Conservation (phyloP, 2,113 vertebrate species). For the Hippopotamus amphibius region DNA sequence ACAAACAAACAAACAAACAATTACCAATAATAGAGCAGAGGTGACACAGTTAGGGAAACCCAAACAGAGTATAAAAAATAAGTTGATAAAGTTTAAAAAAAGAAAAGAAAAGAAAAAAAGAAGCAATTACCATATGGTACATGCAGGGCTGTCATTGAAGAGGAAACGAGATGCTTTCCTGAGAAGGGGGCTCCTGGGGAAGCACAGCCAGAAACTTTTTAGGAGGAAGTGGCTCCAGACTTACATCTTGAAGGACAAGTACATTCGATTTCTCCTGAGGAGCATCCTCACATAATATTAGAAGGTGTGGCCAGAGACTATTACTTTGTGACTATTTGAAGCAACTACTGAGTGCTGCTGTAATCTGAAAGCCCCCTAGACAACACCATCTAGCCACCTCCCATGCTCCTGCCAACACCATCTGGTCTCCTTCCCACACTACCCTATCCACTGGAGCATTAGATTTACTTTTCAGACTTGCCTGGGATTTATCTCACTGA, state of each 20-base stretch:
- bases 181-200: not conserved
- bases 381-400: not conserved
- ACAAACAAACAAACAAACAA: too few species aligned
- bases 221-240: not conserved
- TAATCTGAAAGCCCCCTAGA: not conserved
- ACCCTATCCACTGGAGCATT: not conserved
- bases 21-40: too few species aligned
- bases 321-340: not conserved
- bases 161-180: not conserved
- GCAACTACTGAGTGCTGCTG: not conserved
- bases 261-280: not conserved
- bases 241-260: not conserved
- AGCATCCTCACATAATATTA: too few species aligned
- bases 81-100: too few species aligned
- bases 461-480: not conserved
- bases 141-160: not conserved
- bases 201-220: not conserved
- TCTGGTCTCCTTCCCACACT: not conserved
- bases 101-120: not conserved
- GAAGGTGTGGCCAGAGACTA: not conserved
- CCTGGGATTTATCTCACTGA: not conserved
- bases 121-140: not conserved
- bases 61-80: too few species aligned
- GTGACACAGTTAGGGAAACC: too few species aligned
- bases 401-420: not conserved